Conservation (phyloP, 2,113 vertebrate species). For the Phylloscopus whistleri region DNA sequence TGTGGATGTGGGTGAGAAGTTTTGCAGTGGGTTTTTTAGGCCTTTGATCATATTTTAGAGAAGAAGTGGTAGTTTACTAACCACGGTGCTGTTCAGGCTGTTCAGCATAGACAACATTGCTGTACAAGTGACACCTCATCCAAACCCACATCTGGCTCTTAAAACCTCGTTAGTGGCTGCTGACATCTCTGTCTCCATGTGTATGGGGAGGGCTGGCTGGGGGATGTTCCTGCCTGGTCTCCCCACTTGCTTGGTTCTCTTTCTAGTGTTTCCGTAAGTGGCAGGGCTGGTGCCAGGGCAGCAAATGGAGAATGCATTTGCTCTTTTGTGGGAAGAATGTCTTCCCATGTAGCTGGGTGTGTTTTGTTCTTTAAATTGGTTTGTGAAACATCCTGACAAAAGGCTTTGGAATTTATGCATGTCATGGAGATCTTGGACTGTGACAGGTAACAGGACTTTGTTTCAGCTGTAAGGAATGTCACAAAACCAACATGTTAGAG, state of each 20-base stretch:
- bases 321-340: neutral
- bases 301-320: neutral
- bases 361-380: neutral
- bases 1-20: neutral
- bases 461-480: neutral
- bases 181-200: neutral
- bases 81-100: neutral
- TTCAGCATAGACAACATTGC: neutral
- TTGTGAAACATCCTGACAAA: neutral
- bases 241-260: neutral
- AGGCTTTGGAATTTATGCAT: neutral
- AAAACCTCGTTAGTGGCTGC: fast-evolving
- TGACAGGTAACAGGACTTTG: neutral
- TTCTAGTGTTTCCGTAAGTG: neutral
- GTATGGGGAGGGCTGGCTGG: neutral
- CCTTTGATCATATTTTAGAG: neutral
- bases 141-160: neutral
- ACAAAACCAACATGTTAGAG: neutral
- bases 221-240: neutral
- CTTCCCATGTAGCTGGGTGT: neutral
- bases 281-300: neutral
- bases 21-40: neutral
- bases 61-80: neutral
- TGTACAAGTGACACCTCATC: neutral
- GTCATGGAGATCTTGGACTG: neutral